Evolutionary conservation across 2,113 vertebrate species (phyloP).

Genomic region (Periophthalmus modestus): DNA sequence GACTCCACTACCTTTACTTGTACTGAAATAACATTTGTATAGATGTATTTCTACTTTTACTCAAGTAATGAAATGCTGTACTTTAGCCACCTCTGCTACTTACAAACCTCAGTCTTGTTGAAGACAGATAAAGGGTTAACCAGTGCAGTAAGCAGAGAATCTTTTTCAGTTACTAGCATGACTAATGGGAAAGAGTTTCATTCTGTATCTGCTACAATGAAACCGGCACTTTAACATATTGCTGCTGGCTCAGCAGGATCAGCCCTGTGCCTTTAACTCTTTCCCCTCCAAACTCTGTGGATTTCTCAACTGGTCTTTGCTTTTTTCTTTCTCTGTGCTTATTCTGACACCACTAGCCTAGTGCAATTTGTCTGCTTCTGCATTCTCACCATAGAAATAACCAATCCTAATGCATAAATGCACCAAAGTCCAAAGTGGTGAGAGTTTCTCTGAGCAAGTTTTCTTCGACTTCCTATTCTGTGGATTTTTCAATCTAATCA

Average conservation of each 20-base stretch:
- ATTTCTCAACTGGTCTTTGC: conserved; percentile 31
- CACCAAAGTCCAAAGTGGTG: neutral
- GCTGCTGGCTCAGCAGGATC: conserved; percentile 81
- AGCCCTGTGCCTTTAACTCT: conserved; percentile 73
- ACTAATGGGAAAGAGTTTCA: conserved; percentile 80
- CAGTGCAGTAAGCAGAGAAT: conserved; percentile 32
- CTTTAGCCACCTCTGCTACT: too few species aligned
- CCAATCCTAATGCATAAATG: conserved; percentile 11
- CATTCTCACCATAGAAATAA: conserved; percentile 29
- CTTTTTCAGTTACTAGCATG: conserved; percentile 74
- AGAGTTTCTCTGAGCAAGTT: neutral
- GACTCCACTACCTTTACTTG: too few species aligned
- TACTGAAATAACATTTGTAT: too few species aligned
- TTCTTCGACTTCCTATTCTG: neutral
- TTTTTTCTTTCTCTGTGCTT: conserved; percentile 18
- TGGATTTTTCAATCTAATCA: neutral
- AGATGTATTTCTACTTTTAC: too few species aligned
- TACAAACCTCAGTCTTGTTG: conserved; percentile 22
- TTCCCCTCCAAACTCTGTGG: conserved; percentile 67
- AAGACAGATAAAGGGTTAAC: conserved; percentile 67
- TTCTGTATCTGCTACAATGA: conserved; percentile 81
- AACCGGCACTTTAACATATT: conserved; percentile 79
- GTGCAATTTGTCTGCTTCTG: conserved; percentile 47
- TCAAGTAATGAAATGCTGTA: too few species aligned
- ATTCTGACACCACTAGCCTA: conserved; percentile 42